Evolutionary conservation across 2,888 invertebrate genomes (phyloP), one percentile per base, ranked within the genome.

Genomic region (Sinhomidia bicolor): DNA sequence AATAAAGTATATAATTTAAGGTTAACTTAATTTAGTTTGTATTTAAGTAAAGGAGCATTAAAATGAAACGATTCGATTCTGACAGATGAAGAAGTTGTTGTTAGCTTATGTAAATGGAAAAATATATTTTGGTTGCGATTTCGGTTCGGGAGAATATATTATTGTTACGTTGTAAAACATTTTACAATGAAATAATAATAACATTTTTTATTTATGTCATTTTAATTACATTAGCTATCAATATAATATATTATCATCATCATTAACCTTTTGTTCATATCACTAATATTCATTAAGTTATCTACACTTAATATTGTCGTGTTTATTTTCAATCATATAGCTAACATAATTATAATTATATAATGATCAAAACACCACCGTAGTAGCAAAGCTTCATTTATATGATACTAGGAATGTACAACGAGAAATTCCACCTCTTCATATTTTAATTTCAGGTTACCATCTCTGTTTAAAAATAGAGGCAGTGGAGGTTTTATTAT

Each of bases 101-200:
- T 88, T 88, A 88, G 88, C 80, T 71, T 74, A 41, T 87, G 88
- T 88, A 88, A 88, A 88, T 88, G 82, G 83, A 88, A 88, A 88
- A 88, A 88, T 88, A 88, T 88, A 88, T 47, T 88, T 83, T 88
- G 83, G 78, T 88, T 83, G 88, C 79, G 82, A 29, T 88, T 88
- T 76, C 83, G 82, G 82, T 88, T 76, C 78, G 82, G 82, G 76
- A 62, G 51, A 82, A 62, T 68, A 86, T 82, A 57, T 51, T 51
- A 29, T 80, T 85, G 82, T 87, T 87, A 87, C 26, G 47, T 26
- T 87, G 17, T 36, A 87, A 74, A 82, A 29, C 78, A 47, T 10
- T 51, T 47, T 80, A 54, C 9, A 51, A 41, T 80, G 20, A n/a
- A 78, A 32, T 81, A 80, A 85, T 60, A 54, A 4, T 54, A 7